phyloP scores from a whole-genome alignment of 2,113 vertebrate species.

The Amblyornis subalaris region DNA sequence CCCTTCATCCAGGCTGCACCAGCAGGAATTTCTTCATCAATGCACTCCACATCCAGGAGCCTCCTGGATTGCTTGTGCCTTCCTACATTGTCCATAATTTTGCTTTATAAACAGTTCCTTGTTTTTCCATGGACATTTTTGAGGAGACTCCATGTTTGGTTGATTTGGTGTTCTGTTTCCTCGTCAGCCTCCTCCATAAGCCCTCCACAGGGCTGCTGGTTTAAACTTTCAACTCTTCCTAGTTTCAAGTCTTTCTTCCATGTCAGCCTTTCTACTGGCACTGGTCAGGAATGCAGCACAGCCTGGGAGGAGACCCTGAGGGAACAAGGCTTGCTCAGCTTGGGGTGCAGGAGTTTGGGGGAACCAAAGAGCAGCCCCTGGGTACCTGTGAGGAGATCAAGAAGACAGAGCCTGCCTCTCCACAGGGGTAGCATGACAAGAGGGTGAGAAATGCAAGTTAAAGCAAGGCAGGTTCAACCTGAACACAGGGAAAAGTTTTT shows the following conservation, averaged over 20 bases:
- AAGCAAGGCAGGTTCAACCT: not conserved
- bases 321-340: not conserved
- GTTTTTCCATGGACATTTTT: accelerated
- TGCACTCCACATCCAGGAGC: not conserved
- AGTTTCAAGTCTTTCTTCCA: not conserved
- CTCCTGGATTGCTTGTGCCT: not conserved
- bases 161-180: not conserved
- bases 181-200: not conserved
- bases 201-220: not conserved
- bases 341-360: not conserved
- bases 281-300: accelerated
- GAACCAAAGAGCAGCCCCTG: not conserved
- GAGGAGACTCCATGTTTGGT: not conserved
- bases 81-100: accelerated
- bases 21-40: not conserved
- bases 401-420: accelerated
- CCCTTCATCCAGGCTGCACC: not conserved
- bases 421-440: accelerated
- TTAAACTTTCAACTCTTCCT: too few species aligned
- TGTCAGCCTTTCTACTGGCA: not conserved
- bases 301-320: too few species aligned
- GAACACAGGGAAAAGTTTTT: not conserved
- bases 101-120: not conserved
- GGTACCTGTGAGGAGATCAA: not conserved
- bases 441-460: not conserved